phyloP scores from a whole-genome alignment of 2,888 invertebrate species.

The Julus scanicus region DNA sequence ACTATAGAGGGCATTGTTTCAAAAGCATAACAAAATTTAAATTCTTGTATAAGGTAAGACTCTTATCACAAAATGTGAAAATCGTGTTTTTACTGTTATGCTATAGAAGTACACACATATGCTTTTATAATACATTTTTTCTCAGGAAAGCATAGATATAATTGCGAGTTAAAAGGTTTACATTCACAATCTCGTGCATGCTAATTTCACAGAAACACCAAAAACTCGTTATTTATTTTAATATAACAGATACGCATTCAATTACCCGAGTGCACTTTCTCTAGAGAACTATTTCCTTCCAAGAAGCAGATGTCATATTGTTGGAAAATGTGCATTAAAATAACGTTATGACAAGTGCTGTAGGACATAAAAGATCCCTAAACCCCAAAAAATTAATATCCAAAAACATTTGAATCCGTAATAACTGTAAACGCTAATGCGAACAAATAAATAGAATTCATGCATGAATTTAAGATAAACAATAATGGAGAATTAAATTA shows the following conservation, averaged over 20 bases:
- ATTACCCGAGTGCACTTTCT: constrained; percentile 28
- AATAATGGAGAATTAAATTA: neutral
- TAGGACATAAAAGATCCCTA: neutral
- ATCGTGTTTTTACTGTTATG: constrained; percentile 16
- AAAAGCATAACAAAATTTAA: neutral
- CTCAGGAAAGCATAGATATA: neutral
- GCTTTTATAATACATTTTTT: neutral
- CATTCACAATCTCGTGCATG: neutral
- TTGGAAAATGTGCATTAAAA: neutral
- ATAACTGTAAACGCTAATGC: neutral
- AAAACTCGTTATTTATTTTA: constrained; percentile 35
- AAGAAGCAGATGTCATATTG: neutral
- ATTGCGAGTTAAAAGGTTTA: constrained; percentile 42
- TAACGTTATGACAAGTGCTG: neutral
- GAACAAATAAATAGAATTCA: neutral
- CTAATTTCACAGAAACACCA: neutral
- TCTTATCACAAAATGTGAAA: constrained; percentile 23
- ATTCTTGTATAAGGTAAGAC: neutral
- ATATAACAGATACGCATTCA: neutral
- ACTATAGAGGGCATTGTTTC: neutral
- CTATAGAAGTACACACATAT: constrained; percentile 9
- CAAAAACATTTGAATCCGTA: neutral
- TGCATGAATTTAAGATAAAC: neutral
- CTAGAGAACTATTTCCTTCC: neutral
- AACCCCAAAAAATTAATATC: neutral